Evolutionary conservation across 2,797 vertebrate genomes (phyloP), one percentile per base, ranked within the genome.

Genomic region (Enteromius radiatus): DNA sequence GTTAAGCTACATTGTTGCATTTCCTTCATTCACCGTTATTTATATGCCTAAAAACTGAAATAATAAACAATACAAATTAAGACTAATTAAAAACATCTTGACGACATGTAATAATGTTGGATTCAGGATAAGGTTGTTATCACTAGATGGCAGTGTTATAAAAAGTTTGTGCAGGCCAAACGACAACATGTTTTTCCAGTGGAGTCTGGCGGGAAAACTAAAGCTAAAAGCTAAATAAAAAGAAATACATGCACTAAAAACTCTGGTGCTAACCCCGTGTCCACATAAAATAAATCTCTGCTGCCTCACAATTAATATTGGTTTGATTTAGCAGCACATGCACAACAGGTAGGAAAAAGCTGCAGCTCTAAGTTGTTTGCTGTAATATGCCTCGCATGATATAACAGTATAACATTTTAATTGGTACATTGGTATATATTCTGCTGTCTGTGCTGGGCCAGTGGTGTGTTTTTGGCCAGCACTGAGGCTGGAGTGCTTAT

Each of bases 81-180:
- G 1, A 3, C n/a, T 23, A 21, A 10, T 36, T 8, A 0, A 3
- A 75, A 59, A 41, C 36, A 14, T 59, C 14, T 41, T 41, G n/a
- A 17, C 9, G 10, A 12, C 70, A 21, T 52, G 21, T 12, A 19
- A 36, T 47, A 74, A 49, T 26, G 14, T 38, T 6, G 52, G 10
- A 38, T 65, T 73, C 36, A 31, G 15, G 69, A 54, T 64, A 23
- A 28, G 23, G 3, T 54, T 41, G 59, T 68, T 52, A 23, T 49
- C 81, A 78, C 81, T 77, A 83, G 81, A 77, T 83, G 81, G 81
- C 81, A 77, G 74, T 83, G 81, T 61, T 63, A 59, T 82, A 76
- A 82, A 80, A 82, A 43, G 8, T 56, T 61, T 61, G 14, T 59
- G 21, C 54, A 10, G n/a, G 31, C 3, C 47, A 19, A 12, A 14